A percentile compares a stretch with the other conserved stretches of the same genome.
Evolutionary conservation across 2,888 invertebrate genomes (phyloP).

Genomic region (Meganola albula): DNA sequence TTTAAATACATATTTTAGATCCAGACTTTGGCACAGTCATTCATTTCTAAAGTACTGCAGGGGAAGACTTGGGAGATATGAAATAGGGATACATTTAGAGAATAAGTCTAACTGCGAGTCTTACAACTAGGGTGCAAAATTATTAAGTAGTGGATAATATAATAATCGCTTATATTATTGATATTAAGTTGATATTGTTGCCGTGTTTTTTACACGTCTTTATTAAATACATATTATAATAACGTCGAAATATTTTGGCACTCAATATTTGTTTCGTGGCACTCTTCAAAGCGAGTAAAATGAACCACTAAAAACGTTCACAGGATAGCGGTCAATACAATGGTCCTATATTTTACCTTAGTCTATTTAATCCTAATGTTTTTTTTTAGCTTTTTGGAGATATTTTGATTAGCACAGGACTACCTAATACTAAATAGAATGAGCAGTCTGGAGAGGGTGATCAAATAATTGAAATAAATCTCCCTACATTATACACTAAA

Average conservation of each 20-base stretch:
- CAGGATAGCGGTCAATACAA: constrained; percentile 55
- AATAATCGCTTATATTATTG: constrained; percentile 36
- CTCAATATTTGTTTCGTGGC: constrained; percentile 55
- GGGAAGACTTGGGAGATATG: constrained; percentile 70
- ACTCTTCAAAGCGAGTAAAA: constrained; percentile 43
- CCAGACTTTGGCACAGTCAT: constrained; percentile 72
- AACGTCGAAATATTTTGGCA: constrained; percentile 53
- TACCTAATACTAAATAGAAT: constrained; percentile 70
- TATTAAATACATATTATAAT: constrained; percentile 21
- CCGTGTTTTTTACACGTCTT: constrained; percentile 15
- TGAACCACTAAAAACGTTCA: no score
- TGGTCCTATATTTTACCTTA: constrained; percentile 70
- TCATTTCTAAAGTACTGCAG: constrained; percentile 65
- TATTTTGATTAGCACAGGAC: constrained; percentile 66
- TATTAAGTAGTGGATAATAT: constrained; percentile 55
- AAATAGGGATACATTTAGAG: constrained; percentile 64
- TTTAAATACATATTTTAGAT: constrained; percentile 45
- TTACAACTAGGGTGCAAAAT: constrained; percentile 71
- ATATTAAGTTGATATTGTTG: constrained; percentile 32
- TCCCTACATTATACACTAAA: constrained; percentile 59
- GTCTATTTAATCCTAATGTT: constrained; percentile 56
- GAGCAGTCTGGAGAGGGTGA: constrained; percentile 76
- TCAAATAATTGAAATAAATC: constrained; percentile 63
- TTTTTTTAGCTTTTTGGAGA: constrained; percentile 66
- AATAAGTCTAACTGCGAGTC: constrained; percentile 53